A percentile compares a stretch with the other conserved stretches of the same genome.
These are phyloP conservation scores for Piprites chloris DNA, from an alignment of 2,113 vertebrate species.

Conservation along the genomic window DNA sequence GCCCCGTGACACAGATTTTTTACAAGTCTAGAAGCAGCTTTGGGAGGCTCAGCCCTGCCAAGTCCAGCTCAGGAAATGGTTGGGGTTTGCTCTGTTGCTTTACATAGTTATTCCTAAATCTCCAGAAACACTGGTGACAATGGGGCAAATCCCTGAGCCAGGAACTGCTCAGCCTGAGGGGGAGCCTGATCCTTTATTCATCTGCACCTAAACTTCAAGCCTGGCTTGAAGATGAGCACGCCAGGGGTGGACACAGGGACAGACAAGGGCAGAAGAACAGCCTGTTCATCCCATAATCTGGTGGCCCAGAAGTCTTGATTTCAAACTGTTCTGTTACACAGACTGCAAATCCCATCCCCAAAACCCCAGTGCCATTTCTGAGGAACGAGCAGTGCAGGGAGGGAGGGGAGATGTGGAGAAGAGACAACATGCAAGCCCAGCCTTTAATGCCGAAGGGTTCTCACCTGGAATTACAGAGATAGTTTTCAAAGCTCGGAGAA, in stretches of 20 bases:
- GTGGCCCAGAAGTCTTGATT: background rate
- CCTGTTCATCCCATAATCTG: too few species aligned
- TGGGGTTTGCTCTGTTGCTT: background rate
- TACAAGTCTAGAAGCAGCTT: background rate
- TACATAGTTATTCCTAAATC: background rate
- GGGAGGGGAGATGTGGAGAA: background rate
- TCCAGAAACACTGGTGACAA: background rate
- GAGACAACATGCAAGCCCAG: background rate
- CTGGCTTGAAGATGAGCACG: background rate
- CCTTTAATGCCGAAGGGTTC: constrained; percentile 81
- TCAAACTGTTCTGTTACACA: constrained; percentile 36
- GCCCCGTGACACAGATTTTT: background rate
- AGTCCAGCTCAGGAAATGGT: background rate
- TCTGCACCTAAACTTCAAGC: background rate
- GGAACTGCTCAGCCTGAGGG: background rate
- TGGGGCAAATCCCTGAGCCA: background rate
- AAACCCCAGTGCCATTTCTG: constrained; percentile 77
- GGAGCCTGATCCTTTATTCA: background rate
- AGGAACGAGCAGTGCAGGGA: constrained; percentile 57
- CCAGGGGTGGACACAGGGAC: fast-evolving
- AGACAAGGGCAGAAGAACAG: fast-evolving
- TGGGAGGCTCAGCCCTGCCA: background rate
- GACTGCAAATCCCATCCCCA: constrained; percentile 91
- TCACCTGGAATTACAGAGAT: constrained; percentile 99
- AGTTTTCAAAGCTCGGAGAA: constrained; percentile 99